Conservation (phyloP, 2,797 vertebrate species). For the Hippopotamyrus pictus region DNA sequence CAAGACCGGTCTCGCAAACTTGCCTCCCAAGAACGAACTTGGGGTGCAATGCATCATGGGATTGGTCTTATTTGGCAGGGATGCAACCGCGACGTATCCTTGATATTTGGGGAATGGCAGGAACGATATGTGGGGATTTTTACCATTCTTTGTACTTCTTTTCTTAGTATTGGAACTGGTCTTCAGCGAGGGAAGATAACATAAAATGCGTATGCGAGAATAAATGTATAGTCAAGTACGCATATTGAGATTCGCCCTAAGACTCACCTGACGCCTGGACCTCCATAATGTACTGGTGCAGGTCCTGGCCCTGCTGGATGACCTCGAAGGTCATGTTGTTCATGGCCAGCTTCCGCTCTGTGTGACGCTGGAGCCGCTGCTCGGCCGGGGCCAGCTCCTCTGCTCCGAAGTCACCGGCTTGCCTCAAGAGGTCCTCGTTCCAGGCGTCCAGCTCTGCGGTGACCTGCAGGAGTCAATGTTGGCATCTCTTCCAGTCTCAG, state of each 20-base stretch:
- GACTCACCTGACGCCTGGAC: slow-evolving; percentile 86
- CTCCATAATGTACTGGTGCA: slow-evolving; percentile 97
- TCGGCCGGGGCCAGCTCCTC: slow-evolving; percentile 86
- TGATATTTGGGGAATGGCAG: not conserved
- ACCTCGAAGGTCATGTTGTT: slow-evolving; percentile 96
- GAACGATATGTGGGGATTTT: not conserved
- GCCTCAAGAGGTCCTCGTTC: slow-evolving; percentile 90
- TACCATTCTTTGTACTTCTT: not conserved
- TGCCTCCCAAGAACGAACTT: not conserved
- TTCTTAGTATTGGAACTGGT: not conserved
- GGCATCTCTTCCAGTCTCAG: not conserved
- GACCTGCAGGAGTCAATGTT: slow-evolving; percentile 59
- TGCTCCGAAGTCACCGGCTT: slow-evolving; percentile 78
- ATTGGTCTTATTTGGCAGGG: not conserved
- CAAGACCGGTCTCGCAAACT: not conserved
- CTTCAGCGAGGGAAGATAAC: not conserved
- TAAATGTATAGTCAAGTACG: not conserved
- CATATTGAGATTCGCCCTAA: not conserved
- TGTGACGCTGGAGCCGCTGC: slow-evolving; percentile 85
- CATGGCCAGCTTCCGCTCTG: slow-evolving; percentile 85
- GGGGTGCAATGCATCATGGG: not conserved
- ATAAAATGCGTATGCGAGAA: not conserved
- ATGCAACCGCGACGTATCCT: not conserved
- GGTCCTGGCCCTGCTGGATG: slow-evolving; percentile 90
- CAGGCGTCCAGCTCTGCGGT: slow-evolving; percentile 90